A percentile compares a stretch with the other conserved stretches of the same genome.
Evolutionary conservation across 37 sponge, comb jelly and placozoan species (phyloP).

Genomic region (Aplysina aerophoba): DNA sequence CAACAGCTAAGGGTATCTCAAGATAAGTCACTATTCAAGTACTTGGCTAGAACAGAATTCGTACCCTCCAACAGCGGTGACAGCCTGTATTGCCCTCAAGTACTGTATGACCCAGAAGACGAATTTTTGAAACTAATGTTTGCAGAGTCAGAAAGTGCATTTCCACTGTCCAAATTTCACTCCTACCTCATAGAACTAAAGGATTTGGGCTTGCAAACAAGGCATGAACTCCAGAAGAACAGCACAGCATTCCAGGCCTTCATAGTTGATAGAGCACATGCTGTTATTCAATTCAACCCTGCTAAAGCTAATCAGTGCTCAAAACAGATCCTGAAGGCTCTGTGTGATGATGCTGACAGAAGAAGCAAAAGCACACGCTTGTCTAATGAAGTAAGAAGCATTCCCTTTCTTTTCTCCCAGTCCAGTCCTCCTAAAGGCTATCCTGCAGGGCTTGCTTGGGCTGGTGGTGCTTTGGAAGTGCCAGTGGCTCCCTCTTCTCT

Average conservation of each 20-base stretch:
- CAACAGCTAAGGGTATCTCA: not conserved
- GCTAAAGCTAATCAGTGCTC: constrained; percentile 5
- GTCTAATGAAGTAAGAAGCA: not conserved
- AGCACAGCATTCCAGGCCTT: not conserved
- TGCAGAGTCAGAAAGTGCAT: constrained; percentile 24
- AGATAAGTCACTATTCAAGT: not conserved
- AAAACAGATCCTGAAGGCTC: not conserved
- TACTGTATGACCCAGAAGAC: constrained; percentile 50
- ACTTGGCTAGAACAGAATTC: not conserved
- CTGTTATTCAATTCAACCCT: constrained; percentile 1
- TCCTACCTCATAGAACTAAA: constrained; percentile 14
- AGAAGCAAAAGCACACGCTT: no score
- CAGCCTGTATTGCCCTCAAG: not conserved
- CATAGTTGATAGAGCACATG: constrained; percentile 11
- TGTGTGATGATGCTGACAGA: not conserved
- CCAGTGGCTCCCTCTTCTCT: constrained; percentile 11
- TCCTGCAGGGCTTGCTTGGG: constrained; percentile 41
- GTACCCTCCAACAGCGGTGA: not conserved
- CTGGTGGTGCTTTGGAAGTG: constrained; percentile 20
- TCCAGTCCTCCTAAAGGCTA: constrained; percentile 19
- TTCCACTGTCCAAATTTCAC: constrained; percentile 31
- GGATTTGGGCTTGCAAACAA: constrained; percentile 41
- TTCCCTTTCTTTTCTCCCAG: constrained; percentile 37
- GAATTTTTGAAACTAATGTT: constrained; percentile 37
- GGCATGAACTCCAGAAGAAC: constrained; percentile 6